phyloP scores from a whole-genome alignment of 2,113 vertebrate genomes.

The Nanorana parkeri region DNA sequence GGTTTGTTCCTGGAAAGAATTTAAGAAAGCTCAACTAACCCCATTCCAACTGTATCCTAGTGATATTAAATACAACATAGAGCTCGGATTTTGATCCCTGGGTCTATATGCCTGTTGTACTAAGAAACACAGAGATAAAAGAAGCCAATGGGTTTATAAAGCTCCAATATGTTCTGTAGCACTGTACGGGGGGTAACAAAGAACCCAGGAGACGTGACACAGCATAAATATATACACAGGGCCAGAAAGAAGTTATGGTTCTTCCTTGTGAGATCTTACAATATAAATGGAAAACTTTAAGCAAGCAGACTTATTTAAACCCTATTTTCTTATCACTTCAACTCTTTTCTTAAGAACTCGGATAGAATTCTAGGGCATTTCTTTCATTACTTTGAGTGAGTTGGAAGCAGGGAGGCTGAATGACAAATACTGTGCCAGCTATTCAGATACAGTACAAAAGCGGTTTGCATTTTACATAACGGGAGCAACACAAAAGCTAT shows the following conservation, averaged over 20 bases:
- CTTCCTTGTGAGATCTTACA: constrained; percentile 22
- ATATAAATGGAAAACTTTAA: constrained; percentile 28
- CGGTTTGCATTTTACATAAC: constrained; percentile 51
- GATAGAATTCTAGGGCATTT: constrained; percentile 35
- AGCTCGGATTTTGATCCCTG: neutral
- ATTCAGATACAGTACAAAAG: constrained; percentile 58
- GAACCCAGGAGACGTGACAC: constrained; percentile 36
- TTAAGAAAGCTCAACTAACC: neutral
- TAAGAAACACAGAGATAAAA: constrained; percentile 13
- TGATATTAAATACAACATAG: neutral
- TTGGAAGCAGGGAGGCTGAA: constrained; percentile 33
- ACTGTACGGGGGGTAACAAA: constrained; percentile 24
- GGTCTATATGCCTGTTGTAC: constrained; percentile 1
- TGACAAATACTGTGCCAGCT: constrained; percentile 40
- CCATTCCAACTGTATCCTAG: neutral
- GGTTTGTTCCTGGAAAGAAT: neutral
- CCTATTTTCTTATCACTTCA: constrained; percentile 22
- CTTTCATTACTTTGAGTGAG: constrained; percentile 34
- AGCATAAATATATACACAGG: constrained; percentile 40
- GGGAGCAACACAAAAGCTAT: constrained; percentile 48
- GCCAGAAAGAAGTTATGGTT: constrained; percentile 32
- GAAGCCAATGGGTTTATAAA: constrained; percentile 18
- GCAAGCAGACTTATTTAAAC: constrained; percentile 1
- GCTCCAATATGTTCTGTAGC: constrained; percentile 15
- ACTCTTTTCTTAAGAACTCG: constrained; percentile 40